phyloP scores from a whole-genome alignment of 2,888 invertebrate species.

The Busseola fusca region DNA sequence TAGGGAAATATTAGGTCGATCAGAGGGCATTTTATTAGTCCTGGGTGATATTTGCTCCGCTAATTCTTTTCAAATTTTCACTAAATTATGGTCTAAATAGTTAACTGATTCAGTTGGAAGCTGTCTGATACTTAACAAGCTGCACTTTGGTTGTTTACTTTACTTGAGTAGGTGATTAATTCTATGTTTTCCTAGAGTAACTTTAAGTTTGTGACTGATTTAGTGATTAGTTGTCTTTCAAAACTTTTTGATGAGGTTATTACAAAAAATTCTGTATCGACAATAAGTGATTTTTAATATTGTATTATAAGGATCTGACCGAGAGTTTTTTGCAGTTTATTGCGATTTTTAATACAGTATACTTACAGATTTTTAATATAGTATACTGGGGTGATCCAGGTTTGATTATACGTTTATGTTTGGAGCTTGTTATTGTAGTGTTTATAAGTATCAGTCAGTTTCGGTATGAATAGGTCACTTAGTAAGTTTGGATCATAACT shows the following conservation, averaged over 20 bases:
- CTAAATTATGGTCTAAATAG: no score
- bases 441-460: constrained; percentile 5
- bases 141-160: no score
- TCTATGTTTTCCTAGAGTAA: no score
- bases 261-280: constrained; percentile 3
- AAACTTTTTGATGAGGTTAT: constrained; percentile 5
- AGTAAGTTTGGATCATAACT: neutral
- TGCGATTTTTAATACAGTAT: neutral
- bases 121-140: no score
- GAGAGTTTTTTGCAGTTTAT: neutral
- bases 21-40: no score
- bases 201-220: neutral
- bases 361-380: no score
- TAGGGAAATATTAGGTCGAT: no score
- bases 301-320: neutral
- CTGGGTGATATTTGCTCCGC: no score
- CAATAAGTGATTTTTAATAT: constrained; percentile 3
- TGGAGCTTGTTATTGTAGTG: neutral
- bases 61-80: no score
- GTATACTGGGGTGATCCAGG: neutral
- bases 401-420: constrained; percentile 5
- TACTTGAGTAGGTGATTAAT: no score
- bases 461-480: neutral
- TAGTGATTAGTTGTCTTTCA: neutral
- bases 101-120: no score